Evolutionary conservation across 2,888 invertebrate genomes (phyloP), one percentile per base, ranked within the genome.

Genomic region (Epirrita christyi): DNA sequence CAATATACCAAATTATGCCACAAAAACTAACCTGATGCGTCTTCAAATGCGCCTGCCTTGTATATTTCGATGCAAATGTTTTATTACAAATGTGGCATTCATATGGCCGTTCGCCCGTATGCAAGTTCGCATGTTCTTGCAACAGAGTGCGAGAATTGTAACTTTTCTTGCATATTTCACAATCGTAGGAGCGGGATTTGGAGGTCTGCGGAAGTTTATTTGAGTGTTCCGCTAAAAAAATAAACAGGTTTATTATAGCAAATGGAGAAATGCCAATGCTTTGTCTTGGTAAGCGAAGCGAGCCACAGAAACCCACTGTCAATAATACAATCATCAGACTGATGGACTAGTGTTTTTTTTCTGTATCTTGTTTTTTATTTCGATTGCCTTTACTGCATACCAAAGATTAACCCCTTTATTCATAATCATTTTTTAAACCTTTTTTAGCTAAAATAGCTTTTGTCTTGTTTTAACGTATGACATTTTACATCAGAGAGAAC

Each of bases 21-120:
- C 21, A 3, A 21, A 21, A 21, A 75, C 85, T 78, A 72, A 90
- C 91, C 68, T 82, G 93, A 71, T 96, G 96, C 0, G 95, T 96
- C 81, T 96, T 96, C 55, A 94, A 86, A 68, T 96, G 97, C 0
- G 96, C 94, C 65, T 95, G 95, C 63, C 94, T 93, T 0, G 96
- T 96, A 72, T 96, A 96, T 71, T 96, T 96, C 9, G 95, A 96
- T 0, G 96, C 95, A 83, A 96, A 96, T 66, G 94, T 93, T 85
- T 96, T 96, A 6, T 93, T 89, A 76, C 97, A 97, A 0, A 88
- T 76, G 0, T 82, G 73, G 73, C 96, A 96, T 4, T 89, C 80
- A 77, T 96, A 94, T 0, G 96, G 96, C 0, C 95, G 85, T 1
- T 92, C 76, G 0, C 96, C 96, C 0, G 93, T 94, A 76, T 96